Evolutionary conservation across 2,888 invertebrate species (phyloP).

Genomic region (Labia minor): DNA sequence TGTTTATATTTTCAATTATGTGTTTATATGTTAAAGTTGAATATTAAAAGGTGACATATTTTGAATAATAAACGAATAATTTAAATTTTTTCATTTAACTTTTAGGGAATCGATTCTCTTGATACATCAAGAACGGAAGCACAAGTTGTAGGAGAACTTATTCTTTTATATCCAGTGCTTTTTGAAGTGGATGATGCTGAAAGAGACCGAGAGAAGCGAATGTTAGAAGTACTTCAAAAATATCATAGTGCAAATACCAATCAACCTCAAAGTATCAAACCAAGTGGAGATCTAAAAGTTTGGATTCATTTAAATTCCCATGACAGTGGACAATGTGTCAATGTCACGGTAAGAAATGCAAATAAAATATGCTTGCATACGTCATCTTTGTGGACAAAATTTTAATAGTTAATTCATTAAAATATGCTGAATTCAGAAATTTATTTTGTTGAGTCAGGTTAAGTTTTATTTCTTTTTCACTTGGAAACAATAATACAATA

Average conservation of each 20-base stretch:
- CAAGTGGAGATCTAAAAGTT: conserved; percentile 68
- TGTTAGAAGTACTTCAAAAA: conserved; percentile 59
- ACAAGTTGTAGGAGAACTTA: conserved; percentile 65
- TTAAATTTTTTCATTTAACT: no score
- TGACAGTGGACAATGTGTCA: conserved; percentile 43
- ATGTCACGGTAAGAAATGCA: conserved; percentile 50
- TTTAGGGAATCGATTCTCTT: conserved; percentile 21
- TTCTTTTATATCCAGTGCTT: conserved; percentile 60
- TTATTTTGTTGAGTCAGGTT: no score
- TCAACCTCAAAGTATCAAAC: conserved; percentile 40
- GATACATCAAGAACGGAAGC: conserved; percentile 57
- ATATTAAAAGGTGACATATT: no score
- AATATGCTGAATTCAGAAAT: not conserved
- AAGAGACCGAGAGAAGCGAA: conserved; percentile 60
- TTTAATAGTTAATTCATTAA: not conserved
- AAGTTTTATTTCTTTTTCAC: not conserved
- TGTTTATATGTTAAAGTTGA: no score
- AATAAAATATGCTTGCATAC: not conserved
- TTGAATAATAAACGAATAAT: no score
- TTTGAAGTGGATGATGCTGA: conserved; percentile 71
- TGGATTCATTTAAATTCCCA: conserved; percentile 65
- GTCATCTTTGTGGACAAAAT: no score
- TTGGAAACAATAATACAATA: no score
- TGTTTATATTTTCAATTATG: no score
- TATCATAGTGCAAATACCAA: conserved; percentile 49